These are phyloP conservation scores for Euthynnus affinis DNA, from an alignment of 2,797 vertebrate genomes.

Conservation along the genomic window DNA sequence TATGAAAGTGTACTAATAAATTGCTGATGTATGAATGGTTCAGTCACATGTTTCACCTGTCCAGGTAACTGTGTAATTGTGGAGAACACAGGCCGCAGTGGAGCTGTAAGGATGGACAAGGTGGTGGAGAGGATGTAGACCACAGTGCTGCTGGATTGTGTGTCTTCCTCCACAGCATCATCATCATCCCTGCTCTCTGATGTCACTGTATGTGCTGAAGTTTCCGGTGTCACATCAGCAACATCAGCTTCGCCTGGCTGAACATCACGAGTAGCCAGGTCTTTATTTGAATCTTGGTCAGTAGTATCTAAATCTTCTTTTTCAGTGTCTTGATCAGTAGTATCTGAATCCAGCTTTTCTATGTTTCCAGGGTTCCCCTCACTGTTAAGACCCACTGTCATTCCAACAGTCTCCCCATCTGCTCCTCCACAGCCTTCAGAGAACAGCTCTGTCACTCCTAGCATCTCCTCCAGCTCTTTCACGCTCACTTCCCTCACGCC, in stretches of 20 bases:
- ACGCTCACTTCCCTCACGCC: constrained; percentile 73
- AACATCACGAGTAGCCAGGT: neutral
- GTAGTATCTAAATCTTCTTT: constrained; percentile 2
- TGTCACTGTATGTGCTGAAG: constrained; percentile 25
- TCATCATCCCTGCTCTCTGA: constrained; percentile 24
- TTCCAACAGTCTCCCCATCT: constrained; percentile 30
- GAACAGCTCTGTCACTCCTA: constrained; percentile 80
- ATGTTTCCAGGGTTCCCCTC: constrained; percentile 22
- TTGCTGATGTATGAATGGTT: neutral
- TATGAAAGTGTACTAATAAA: neutral
- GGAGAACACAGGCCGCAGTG: constrained; percentile 78
- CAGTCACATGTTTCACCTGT: constrained; percentile 69
- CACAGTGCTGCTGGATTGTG: constrained; percentile 71
- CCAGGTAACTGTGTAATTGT: constrained; percentile 78
- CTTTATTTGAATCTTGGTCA: constrained; percentile 14
- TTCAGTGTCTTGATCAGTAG: neutral
- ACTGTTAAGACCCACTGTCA: constrained; percentile 32
- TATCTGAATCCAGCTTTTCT: constrained; percentile 36
- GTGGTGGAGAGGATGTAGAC: constrained; percentile 76
- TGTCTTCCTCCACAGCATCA: constrained; percentile 53
- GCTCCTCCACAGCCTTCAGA: constrained; percentile 75
- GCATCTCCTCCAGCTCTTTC: constrained; percentile 79
- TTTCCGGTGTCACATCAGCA: constrained; percentile 37
- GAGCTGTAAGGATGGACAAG: constrained; percentile 76
- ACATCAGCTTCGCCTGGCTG: constrained; percentile 29